phyloP scores from a whole-genome alignment of 1,140 invertebrate genomes.

The Camponotus vicinus region DNA sequence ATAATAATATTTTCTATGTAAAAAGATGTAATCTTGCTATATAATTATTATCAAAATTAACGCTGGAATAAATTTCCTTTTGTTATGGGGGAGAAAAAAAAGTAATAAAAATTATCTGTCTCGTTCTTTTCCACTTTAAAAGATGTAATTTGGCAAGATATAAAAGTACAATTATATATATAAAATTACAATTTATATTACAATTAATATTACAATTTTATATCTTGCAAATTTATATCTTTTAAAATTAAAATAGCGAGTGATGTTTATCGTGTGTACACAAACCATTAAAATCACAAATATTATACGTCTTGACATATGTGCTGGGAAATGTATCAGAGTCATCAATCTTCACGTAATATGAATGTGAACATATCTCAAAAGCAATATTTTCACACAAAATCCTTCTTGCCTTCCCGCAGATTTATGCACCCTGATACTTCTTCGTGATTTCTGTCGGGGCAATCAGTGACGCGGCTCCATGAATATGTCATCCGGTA shows the following conservation, averaged over 20 bases:
- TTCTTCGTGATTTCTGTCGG: conserved; percentile 31
- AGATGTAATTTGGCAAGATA: too few species aligned
- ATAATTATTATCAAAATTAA: conserved; percentile 23
- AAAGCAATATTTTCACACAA: conserved; percentile 41
- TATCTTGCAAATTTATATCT: neutral
- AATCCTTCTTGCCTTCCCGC: conserved; percentile 19
- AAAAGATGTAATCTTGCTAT: neutral
- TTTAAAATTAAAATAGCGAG: neutral
- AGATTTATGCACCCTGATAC: conserved; percentile 50
- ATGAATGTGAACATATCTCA: conserved; percentile 40
- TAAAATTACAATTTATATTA: too few species aligned
- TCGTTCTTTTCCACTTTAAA: neutral
- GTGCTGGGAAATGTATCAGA: conserved; percentile 35
- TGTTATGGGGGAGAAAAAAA: neutral
- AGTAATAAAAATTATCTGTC: too few species aligned
- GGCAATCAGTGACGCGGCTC: conserved; percentile 44
- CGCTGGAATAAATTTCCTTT: neutral
- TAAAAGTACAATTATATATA: too few species aligned
- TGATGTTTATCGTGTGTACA: neutral
- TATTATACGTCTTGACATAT: conserved; percentile 13
- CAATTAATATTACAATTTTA: neutral
- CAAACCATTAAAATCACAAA: conserved; percentile 11
- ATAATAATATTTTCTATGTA: neutral
- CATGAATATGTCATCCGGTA: conserved; percentile 24
- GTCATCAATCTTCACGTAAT: conserved; percentile 42